These are phyloP conservation scores for Bradypodion pumilum DNA, from an alignment of 2,797 vertebrate genomes.

Conservation along the genomic window DNA sequence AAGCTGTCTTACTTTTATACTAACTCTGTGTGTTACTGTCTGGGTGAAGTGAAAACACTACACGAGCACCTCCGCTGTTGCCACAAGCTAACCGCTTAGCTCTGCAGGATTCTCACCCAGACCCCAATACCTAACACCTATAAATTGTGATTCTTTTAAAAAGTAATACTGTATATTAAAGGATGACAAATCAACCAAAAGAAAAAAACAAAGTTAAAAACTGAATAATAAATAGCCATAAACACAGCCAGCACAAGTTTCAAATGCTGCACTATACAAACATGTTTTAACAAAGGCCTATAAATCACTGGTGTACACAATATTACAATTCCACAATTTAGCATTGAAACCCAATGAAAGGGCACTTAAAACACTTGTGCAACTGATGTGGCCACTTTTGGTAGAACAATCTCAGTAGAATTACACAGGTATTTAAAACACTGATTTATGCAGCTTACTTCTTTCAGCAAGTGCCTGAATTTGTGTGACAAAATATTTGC, in stretches of 20 bases:
- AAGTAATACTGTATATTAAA: background rate
- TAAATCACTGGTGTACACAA: background rate
- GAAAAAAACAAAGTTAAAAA: background rate
- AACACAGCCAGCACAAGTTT: background rate
- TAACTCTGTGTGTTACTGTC: no score
- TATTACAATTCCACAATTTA: background rate
- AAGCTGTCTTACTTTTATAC: no score
- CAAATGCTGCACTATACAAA: background rate
- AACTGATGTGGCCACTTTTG: background rate
- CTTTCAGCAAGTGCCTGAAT: no score
- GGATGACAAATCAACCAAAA: background rate
- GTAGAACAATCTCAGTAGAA: background rate
- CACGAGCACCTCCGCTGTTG: no score
- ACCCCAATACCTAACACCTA: no score
- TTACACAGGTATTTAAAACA: background rate
- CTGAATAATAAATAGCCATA: background rate
- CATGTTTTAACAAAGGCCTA: background rate
- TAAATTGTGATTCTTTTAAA: background rate
- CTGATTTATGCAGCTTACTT: rapidly evolving
- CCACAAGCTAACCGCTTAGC: no score
- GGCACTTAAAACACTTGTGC: background rate
- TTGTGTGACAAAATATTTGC: background rate
- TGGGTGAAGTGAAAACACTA: no score
- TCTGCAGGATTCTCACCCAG: no score
- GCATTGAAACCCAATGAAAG: background rate